Conservation (phyloP, 2,113 vertebrate species). For the Melanerpes formicivorus region DNA sequence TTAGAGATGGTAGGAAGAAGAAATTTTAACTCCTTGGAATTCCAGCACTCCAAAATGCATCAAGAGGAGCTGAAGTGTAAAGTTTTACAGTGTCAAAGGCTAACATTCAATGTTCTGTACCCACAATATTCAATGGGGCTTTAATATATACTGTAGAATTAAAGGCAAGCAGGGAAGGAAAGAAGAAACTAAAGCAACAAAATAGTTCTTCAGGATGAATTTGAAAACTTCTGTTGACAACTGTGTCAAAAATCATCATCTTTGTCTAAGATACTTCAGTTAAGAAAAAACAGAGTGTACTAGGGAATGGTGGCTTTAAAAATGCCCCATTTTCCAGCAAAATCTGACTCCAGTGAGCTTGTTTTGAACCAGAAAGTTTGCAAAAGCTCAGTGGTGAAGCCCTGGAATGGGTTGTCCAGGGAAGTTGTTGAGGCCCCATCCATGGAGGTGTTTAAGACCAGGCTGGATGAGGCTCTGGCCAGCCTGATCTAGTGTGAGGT, state of each 20-base stretch:
- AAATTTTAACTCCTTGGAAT: not conserved
- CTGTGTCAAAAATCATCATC: not conserved
- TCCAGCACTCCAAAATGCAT: not conserved
- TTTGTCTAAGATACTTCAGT: not conserved
- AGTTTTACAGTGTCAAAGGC: not conserved
- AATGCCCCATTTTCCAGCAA: not conserved
- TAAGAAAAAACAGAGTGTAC: not conserved
- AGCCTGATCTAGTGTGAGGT: no score
- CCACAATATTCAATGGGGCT: not conserved
- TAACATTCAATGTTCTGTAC: not conserved
- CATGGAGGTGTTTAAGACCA: no score
- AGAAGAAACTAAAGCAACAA: not conserved
- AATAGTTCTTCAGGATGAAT: not conserved
- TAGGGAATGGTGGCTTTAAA: not conserved
- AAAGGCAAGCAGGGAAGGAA: not conserved
- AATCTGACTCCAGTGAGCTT: not conserved
- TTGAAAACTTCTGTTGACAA: not conserved
- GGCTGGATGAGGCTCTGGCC: no score
- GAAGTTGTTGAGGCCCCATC: no score
- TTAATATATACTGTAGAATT: not conserved
- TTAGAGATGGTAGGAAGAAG: not conserved
- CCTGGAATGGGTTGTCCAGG: no score
- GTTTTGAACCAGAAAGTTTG: not conserved
- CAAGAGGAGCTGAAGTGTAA: not conserved
- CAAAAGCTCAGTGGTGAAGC: not conserved